Percentiles rank a stretch among this genome's conserved stretches.
Evolutionary conservation across 23 tunicate genomes (phyloP).

Genomic region (Aplidium turbinatum): DNA sequence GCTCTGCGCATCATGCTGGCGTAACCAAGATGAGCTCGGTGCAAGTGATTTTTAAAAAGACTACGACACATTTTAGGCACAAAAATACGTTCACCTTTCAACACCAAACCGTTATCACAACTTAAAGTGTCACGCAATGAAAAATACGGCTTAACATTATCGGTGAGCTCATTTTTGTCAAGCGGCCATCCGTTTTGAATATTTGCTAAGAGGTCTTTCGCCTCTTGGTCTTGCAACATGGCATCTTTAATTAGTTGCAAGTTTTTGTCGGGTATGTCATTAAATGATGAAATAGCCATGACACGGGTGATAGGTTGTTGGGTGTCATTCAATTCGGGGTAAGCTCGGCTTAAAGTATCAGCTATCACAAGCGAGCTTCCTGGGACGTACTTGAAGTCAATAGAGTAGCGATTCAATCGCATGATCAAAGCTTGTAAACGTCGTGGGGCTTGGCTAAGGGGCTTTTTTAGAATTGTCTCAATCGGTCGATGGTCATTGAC

Average conservation of each 20-base stretch:
- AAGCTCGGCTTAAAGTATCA: constrained; percentile 31
- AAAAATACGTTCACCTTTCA: constrained; percentile 24
- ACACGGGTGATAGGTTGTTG: constrained; percentile 8
- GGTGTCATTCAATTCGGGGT: background rate
- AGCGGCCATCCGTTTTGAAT: constrained; percentile 31
- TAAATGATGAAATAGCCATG: background rate
- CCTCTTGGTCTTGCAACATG: constrained; percentile 12
- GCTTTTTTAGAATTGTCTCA: constrained; percentile 26
- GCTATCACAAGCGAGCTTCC: constrained; percentile 18
- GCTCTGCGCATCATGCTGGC: constrained; percentile 36
- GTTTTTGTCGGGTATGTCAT: constrained; percentile 21
- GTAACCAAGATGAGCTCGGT: constrained; percentile 20
- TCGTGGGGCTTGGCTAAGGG: constrained; percentile 32
- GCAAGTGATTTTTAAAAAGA: background rate
- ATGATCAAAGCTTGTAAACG: constrained; percentile 36
- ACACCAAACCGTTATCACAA: constrained; percentile 7
- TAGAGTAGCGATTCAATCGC: constrained; percentile 23
- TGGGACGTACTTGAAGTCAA: constrained; percentile 29
- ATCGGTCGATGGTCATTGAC: constrained; percentile 26
- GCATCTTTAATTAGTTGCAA: constrained; percentile 17
- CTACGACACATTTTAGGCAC: background rate
- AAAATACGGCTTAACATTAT: constrained; percentile 17
- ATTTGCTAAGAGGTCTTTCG: background rate
- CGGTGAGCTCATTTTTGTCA: background rate
- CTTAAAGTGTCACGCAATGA: constrained; percentile 3